Evolutionary conservation across 2,888 invertebrate species (phyloP).

Genomic region (Tuta absoluta): DNA sequence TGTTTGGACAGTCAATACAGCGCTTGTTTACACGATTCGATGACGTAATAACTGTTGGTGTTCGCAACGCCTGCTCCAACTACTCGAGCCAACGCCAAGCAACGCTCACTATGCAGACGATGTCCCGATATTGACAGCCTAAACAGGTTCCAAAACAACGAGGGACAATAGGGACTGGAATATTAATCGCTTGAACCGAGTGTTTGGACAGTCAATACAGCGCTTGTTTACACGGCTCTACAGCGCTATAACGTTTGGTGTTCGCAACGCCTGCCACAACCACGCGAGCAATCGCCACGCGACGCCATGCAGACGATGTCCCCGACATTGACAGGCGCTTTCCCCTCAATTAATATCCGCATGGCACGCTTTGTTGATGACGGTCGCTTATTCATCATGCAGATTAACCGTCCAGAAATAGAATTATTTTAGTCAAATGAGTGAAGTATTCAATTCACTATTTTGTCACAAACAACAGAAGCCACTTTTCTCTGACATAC

Average conservation of each 20-base stretch:
- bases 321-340: constrained; percentile 44
- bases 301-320: constrained; percentile 35
- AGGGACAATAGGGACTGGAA: background rate
- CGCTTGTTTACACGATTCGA: constrained; percentile 18
- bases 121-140: constrained; percentile 6
- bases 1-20: constrained; percentile 14
- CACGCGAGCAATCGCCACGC: constrained; percentile 35
- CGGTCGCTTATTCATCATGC: background rate
- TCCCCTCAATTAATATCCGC: constrained; percentile 36
- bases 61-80: no score
- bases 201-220: constrained; percentile 14
- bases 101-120: no score
- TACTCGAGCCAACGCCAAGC: no score
- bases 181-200: constrained; percentile 6
- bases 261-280: constrained; percentile 42
- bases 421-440: background rate
- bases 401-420: background rate
- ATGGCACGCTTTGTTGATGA: background rate
- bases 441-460: no score
- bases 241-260: background rate
- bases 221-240: constrained; percentile 18
- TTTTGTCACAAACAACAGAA: background rate
- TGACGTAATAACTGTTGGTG: background rate
- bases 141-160: background rate
- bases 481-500: background rate